phyloP scores from a whole-genome alignment of 2,888 invertebrate genomes.

The Rhingia rostrata region DNA sequence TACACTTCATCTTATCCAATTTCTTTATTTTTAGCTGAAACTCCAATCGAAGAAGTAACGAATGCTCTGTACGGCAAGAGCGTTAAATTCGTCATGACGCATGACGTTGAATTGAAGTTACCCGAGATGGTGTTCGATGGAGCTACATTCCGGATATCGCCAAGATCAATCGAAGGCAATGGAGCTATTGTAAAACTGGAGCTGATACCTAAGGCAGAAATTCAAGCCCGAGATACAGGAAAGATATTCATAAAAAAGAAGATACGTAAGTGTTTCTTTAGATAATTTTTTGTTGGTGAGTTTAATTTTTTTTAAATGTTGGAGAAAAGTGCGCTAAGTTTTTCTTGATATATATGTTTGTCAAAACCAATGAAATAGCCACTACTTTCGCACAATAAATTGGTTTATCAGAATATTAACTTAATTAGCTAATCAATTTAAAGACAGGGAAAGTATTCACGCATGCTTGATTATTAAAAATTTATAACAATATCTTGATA shows the following conservation, averaged over 20 bases:
- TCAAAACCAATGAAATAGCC: too few relatives aligned
- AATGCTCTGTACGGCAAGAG: slow-evolving; percentile 88
- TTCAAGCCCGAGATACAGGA: slow-evolving; percentile 84
- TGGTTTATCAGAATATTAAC: too few relatives aligned
- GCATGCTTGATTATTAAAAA: too few relatives aligned
- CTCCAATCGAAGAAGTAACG: slow-evolving; percentile 90
- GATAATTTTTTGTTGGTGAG: background rate
- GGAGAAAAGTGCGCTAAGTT: too few relatives aligned
- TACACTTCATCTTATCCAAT: background rate
- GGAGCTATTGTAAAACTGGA: slow-evolving; percentile 91
- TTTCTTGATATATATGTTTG: too few relatives aligned
- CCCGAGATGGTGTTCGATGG: slow-evolving; percentile 90
- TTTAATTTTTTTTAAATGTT: too few relatives aligned
- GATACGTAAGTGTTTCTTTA: slow-evolving; percentile 79
- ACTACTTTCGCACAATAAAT: too few relatives aligned
- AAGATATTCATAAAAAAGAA: slow-evolving; percentile 85
- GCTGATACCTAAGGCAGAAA: slow-evolving; percentile 84
- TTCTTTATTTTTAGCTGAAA: slow-evolving; percentile 82
- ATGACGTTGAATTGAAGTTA: slow-evolving; percentile 88
- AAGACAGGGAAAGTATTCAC: too few relatives aligned
- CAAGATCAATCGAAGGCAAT: slow-evolving; percentile 88
- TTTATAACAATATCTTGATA: too few relatives aligned
- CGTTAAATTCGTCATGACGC: slow-evolving; percentile 89
- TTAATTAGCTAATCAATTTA: too few relatives aligned
- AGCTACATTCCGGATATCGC: slow-evolving; percentile 89